Evolutionary conservation across 2,113 vertebrate species (phyloP), one percentile per base, ranked within the genome.

Genomic region (Emydura subglobosa): DNA sequence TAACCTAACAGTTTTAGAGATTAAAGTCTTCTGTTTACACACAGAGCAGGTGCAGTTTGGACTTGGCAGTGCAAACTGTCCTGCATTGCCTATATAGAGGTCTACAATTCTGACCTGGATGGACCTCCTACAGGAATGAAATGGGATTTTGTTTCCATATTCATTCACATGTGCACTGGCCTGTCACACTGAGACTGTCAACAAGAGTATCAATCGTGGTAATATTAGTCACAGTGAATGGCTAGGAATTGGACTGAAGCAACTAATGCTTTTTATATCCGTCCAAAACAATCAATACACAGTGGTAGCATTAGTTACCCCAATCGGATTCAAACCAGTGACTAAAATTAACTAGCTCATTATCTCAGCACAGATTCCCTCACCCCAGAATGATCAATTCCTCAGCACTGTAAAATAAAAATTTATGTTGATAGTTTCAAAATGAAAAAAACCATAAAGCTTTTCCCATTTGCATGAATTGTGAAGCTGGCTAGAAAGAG

Each of bases 241-340:
- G 85, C 44, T 0, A 0, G 87, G 42, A 94, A 78, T 53, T 89
- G 85, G 85, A 89, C 4, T 76, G 47, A 83, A 94, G 27, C 3
- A 83, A 51, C 31, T 91, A 92, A 93, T 94, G 93, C 65, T 82
- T 89, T 94, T 93, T 97, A 91, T 76, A 94, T 91, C 76, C 24
- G 72, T 72, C 21, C 85, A 88, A 53, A 96, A 89, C 21, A 84
- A 49, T 8, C 31, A 87, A 5, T 78, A 83, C 76, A 80, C 61
- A n/a, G 79, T 92, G 39, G 89, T 55, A 89, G n/a, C 61, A 31
- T 91, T 87, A 34, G 34, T 68, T 93, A 53, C 21, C 72, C 59
- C 49, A 78, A 90, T 88, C 17, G 86, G 79, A 51, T 89, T 90
- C 29, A 92, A 44, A 4, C 72, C 55, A 72, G 51, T 95, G 83